Evolutionary conservation across 2,888 invertebrate species (phyloP).

Genomic region (Polyommatus iphigenia): DNA sequence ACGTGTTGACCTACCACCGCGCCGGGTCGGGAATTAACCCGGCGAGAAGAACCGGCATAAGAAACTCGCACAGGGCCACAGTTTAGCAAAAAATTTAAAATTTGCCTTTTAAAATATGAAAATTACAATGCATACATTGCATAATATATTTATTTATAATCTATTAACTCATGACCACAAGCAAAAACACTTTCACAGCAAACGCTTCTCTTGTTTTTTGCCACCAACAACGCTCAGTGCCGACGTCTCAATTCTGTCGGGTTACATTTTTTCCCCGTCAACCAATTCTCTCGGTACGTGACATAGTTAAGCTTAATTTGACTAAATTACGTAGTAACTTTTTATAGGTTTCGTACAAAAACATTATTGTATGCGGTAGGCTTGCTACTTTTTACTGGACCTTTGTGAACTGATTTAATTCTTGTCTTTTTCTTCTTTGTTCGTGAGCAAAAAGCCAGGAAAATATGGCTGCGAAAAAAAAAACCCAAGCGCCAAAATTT

Average conservation of each 20-base stretch:
- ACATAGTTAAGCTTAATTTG: slow-evolving; percentile 66
- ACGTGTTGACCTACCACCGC: too few species aligned
- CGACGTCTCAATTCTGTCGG: slow-evolving; percentile 39
- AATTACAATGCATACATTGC: too few species aligned
- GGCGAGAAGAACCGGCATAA: too few species aligned
- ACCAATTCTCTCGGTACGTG: slow-evolving; percentile 61
- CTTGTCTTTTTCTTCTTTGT: not conserved
- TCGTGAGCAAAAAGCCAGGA: not conserved
- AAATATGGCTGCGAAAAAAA: not conserved
- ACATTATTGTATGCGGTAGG: slow-evolving; percentile 66
- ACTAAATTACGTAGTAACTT: slow-evolving; percentile 57
- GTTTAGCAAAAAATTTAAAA: too few species aligned
- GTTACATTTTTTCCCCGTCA: slow-evolving; percentile 48
- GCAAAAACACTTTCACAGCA: not conserved
- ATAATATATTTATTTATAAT: too few species aligned
- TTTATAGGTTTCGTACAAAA: slow-evolving; percentile 45
- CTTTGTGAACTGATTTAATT: not conserved
- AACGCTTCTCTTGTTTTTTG: not conserved
- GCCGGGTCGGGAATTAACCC: too few species aligned
- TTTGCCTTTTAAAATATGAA: too few species aligned
- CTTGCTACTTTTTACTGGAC: slow-evolving; percentile 37
- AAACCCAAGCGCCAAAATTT: too few species aligned
- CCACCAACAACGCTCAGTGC: not conserved
- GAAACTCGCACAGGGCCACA: too few species aligned
- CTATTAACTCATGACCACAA: too few species aligned